A percentile compares a stretch with the other conserved stretches of the same genome.
Conservation (phyloP, 2,113 vertebrate species). For the Tretioscincus oriximinensis region DNA sequence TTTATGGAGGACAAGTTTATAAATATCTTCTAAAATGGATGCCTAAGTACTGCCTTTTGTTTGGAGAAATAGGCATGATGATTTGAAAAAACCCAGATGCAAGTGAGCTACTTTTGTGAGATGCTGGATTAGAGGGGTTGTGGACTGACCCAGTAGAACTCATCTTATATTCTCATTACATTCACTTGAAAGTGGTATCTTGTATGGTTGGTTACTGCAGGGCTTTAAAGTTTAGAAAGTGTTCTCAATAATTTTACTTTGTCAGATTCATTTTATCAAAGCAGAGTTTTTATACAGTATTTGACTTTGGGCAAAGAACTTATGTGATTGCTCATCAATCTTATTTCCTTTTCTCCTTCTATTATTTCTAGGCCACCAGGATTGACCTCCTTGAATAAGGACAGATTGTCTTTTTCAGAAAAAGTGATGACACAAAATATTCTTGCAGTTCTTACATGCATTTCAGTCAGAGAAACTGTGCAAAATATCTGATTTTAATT, state of each 20-base stretch:
- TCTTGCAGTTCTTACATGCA: slow-evolving; percentile 24
- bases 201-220: background rate
- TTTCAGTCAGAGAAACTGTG: slow-evolving; percentile 24
- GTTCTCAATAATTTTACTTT: background rate
- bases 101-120: no score
- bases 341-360: slow-evolving; percentile 19
- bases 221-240: background rate
- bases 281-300: background rate
- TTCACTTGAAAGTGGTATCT: no score
- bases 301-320: background rate
- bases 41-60: no score
- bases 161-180: no score
- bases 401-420: slow-evolving; percentile 29
- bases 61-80: no score
- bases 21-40: no score
- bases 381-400: slow-evolving; percentile 33
- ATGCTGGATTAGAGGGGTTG: no score
- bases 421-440: slow-evolving; percentile 28
- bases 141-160: no score
- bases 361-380: slow-evolving; percentile 13
- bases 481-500: slow-evolving; percentile 38
- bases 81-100: no score
- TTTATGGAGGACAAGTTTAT: no score
- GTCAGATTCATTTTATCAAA: slow-evolving; percentile 2
- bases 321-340: background rate